Percentiles rank a stretch among this genome's conserved stretches.
These are phyloP conservation scores for Tigriopus japonicus DNA, from an alignment of 1,140 invertebrate genomes.

Conservation along the genomic window DNA sequence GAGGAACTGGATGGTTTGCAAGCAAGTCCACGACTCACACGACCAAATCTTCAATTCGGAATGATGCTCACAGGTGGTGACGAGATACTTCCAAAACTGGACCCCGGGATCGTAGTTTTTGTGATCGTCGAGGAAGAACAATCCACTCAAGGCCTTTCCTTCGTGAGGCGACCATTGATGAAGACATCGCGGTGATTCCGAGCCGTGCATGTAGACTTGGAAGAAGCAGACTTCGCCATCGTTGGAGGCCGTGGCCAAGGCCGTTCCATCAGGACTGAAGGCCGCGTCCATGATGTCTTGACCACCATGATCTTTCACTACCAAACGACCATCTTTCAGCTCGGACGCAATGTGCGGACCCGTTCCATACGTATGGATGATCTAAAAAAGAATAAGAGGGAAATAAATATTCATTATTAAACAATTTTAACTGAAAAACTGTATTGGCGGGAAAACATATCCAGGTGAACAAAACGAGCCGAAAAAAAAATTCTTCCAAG, in stretches of 20 bases:
- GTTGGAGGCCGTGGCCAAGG: conserved; percentile 61
- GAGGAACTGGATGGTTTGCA: conserved; percentile 60
- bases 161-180: conserved; percentile 79
- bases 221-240: conserved; percentile 83
- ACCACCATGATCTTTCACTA: conserved; percentile 33
- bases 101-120: conserved; percentile 52
- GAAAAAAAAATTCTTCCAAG: too few species aligned
- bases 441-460: too few species aligned
- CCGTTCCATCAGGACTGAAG: conserved; percentile 80
- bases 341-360: not conserved
- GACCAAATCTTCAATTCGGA: conserved; percentile 79
- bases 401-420: too few species aligned
- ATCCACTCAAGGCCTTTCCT: conserved; percentile 55
- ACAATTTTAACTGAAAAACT: too few species aligned
- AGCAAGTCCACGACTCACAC: conserved; percentile 74
- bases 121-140: conserved; percentile 83
- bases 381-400: too few species aligned
- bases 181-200: conserved; percentile 46
- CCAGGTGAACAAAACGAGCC: too few species aligned
- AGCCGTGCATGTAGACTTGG: conserved; percentile 46
- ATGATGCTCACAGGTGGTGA: conserved; percentile 75
- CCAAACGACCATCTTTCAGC: not conserved
- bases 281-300: conserved; percentile 60
- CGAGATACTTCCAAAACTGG: conserved; percentile 81
- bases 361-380: not conserved